These are phyloP conservation scores for Neuroscelio doddi DNA, from an alignment of 2,888 invertebrate genomes.

Conservation along the genomic window DNA sequence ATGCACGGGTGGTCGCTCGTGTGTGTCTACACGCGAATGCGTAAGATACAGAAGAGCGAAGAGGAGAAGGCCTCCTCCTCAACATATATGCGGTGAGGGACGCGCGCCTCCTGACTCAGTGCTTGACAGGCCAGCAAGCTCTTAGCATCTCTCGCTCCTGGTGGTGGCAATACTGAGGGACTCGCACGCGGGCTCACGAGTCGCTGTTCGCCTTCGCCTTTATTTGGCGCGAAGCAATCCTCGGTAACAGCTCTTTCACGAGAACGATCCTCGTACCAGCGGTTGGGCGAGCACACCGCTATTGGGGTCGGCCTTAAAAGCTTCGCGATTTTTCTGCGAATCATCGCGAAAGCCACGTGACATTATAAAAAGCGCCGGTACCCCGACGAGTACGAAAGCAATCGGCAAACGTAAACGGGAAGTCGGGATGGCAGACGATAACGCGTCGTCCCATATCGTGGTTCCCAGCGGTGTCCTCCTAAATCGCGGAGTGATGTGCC, in stretches of 20 bases:
- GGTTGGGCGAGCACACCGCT: too few relatives aligned
- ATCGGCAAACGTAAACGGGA: slow-evolving; percentile 1
- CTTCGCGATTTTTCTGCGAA: slow-evolving; percentile 1
- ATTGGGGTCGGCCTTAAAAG: slow-evolving; percentile 11
- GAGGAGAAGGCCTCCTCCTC: slow-evolving; percentile 64
- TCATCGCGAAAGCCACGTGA: slow-evolving; percentile 14
- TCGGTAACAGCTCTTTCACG: slow-evolving; percentile 15
- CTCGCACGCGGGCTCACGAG: slow-evolving; percentile 41
- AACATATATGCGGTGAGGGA: slow-evolving; percentile 70
- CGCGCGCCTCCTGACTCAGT: slow-evolving; percentile 70
- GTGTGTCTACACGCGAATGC: slow-evolving; percentile 45
- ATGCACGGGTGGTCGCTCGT: slow-evolving; percentile 52
- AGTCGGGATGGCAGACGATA: slow-evolving; percentile 27
- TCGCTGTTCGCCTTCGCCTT: slow-evolving; percentile 16
- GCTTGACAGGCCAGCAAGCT: slow-evolving; percentile 71
- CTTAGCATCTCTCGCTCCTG: slow-evolving; percentile 64
- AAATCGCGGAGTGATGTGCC: slow-evolving; percentile 33
- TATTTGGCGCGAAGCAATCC: slow-evolving; percentile 13
- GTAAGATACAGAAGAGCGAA: slow-evolving; percentile 55
- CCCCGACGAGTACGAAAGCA: slow-evolving; percentile 14
- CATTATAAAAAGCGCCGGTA: background rate
- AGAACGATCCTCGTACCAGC: slow-evolving; percentile 16
- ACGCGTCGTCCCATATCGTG: background rate
- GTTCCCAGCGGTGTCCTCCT: background rate
- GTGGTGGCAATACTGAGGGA: slow-evolving; percentile 47